phyloP scores from a whole-genome alignment of 2,888 invertebrate species.

The Lumbricus terrestris region DNA sequence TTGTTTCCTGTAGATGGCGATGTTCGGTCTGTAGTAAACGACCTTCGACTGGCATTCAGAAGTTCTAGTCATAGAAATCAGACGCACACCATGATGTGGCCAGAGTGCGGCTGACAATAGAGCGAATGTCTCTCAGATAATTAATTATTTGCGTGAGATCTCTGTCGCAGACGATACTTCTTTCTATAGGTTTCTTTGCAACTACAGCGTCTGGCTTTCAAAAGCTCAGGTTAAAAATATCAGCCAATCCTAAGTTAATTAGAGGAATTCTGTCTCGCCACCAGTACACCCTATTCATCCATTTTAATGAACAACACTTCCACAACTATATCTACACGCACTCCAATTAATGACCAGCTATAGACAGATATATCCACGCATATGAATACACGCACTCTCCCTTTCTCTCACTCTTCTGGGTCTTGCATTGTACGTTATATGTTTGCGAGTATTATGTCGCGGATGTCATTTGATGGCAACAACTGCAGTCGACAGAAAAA shows the following conservation, averaged over 20 bases:
- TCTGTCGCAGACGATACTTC: neutral
- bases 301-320: neutral
- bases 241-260: neutral
- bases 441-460: neutral
- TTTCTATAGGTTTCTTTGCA: neutral
- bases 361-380: neutral
- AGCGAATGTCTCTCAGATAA: too few species aligned
- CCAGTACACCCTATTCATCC: neutral
- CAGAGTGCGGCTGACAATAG: neutral
- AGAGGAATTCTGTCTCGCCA: neutral
- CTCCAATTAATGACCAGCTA: neutral
- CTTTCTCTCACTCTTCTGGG: too few species aligned
- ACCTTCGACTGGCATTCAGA: neutral
- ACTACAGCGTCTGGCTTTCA: neutral
- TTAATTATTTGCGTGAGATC: neutral
- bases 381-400: too few species aligned
- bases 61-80: neutral
- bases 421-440: neutral
- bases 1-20: neutral
- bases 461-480: neutral
- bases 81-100: neutral
- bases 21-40: neutral
- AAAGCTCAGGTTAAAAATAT: too few species aligned
- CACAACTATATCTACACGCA: neutral
- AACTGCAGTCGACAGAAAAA: too few species aligned